A percentile compares a stretch with the other conserved stretches of the same genome.
phyloP scores from a whole-genome alignment of 1,140 invertebrate genomes.

The Drosophila guanche region DNA sequence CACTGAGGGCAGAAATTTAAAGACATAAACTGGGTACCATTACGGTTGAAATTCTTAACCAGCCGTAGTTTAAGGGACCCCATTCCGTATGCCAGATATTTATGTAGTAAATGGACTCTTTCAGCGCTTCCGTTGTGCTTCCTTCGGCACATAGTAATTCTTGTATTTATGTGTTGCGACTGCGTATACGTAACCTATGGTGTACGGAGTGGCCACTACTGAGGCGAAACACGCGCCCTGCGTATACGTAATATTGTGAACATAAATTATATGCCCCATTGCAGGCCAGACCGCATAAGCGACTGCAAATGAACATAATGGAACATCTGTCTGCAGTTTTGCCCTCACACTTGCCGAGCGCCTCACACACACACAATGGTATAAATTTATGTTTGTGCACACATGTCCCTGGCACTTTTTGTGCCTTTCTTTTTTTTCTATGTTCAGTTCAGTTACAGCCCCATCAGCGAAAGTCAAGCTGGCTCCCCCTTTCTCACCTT shows the following conservation, averaged over 20 bases:
- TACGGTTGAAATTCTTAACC: not conserved
- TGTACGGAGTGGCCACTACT: constrained; percentile 4
- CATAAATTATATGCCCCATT: constrained; percentile 57
- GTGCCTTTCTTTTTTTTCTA: constrained; percentile 7
- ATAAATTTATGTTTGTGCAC: constrained; percentile 20
- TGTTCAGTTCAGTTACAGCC: constrained; percentile 18
- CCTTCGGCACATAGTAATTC: too few relatives aligned
- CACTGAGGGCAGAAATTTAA: too few relatives aligned
- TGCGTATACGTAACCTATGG: constrained; percentile 37
- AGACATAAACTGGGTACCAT: too few relatives aligned
- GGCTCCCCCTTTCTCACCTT: constrained; percentile 33
- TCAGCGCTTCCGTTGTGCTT: too few relatives aligned
- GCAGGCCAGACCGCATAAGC: constrained; percentile 46
- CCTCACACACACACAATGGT: constrained; percentile 8
- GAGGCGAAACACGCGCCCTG: constrained; percentile 39
- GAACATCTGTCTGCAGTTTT: constrained; percentile 51
- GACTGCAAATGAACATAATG: constrained; percentile 51
- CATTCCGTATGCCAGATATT: constrained; percentile 40
- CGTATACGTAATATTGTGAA: constrained; percentile 60
- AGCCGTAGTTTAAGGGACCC: not conserved
- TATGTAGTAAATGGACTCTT: constrained; percentile 14
- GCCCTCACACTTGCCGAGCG: not conserved
- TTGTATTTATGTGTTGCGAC: constrained; percentile 31
- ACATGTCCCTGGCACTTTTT: constrained; percentile 12
- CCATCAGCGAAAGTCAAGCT: constrained; percentile 62